A percentile compares a stretch with the other conserved stretches of the same genome.
These are phyloP conservation scores for Coturnix japonica DNA, from an alignment of 2,113 vertebrate genomes.

Conservation along the genomic window DNA sequence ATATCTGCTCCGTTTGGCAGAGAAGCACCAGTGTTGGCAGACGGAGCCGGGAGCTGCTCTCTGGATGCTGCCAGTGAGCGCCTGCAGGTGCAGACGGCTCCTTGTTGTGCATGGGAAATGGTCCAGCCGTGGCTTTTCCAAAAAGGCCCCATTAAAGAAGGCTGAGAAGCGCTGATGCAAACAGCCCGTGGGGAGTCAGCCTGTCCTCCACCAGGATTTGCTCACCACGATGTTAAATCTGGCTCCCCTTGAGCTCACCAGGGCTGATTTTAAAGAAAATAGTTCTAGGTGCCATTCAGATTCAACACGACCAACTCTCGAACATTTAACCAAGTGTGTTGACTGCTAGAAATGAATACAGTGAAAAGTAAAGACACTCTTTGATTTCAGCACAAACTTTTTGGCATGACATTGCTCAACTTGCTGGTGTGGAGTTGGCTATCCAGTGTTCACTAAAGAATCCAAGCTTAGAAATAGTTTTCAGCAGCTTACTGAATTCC, in stretches of 20 bases:
- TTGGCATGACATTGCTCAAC: background rate
- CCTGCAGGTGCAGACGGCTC: background rate
- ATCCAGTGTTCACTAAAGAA: background rate
- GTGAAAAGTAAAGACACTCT: background rate
- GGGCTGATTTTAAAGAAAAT: background rate
- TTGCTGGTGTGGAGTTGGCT: background rate
- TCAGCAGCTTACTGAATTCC: background rate
- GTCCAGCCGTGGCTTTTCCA: background rate
- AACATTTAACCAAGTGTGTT: background rate
- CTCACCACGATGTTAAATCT: background rate
- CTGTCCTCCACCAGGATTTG: background rate
- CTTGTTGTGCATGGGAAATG: accelerated
- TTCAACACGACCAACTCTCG: background rate
- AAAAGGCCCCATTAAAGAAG: background rate
- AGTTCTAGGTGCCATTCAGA: background rate
- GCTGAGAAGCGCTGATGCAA: background rate
- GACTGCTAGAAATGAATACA: background rate
- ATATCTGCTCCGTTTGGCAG: background rate
- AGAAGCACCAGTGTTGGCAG: background rate
- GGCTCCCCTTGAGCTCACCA: background rate
- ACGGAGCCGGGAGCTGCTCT: background rate
- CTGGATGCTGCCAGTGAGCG: background rate
- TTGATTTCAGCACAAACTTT: background rate
- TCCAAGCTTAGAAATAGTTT: background rate
- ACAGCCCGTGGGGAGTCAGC: accelerated